These are phyloP conservation scores for Scalopus aquaticus DNA, from an alignment of 2,113 vertebrate species.

Conservation along the genomic window DNA sequence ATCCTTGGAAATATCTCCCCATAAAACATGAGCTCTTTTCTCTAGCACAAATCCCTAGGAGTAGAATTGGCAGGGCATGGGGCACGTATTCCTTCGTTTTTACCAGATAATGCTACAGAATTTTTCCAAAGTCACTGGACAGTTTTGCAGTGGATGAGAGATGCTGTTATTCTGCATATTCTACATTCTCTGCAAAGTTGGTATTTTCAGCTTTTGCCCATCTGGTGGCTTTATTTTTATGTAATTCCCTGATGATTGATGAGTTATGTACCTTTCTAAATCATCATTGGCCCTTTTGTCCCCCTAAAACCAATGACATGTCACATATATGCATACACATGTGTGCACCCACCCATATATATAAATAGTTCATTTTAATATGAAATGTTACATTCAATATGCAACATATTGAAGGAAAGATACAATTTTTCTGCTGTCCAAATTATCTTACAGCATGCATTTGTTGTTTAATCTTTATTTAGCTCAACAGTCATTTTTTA, in stretches of 20 bases:
- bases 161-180: background rate
- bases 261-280: background rate
- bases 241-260: background rate
- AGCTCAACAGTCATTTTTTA: background rate
- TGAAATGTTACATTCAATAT: background rate
- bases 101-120: background rate
- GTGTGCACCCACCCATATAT: background rate
- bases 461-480: background rate
- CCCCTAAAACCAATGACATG: background rate
- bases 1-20: background rate
- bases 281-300: background rate
- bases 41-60: background rate
- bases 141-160: background rate
- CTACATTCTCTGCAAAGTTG: background rate
- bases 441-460: background rate
- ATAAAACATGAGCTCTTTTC: background rate
- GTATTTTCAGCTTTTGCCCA: background rate
- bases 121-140: background rate
- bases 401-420: constrained; percentile 26
- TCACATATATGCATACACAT: background rate
- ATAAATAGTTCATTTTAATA: background rate
- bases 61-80: background rate
- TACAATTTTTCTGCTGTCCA: background rate
- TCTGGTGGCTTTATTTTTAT: background rate
- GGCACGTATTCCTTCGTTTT: background rate